Percentiles rank a stretch among this genome's conserved stretches.
Evolutionary conservation across 1,140 invertebrate genomes (phyloP).

Genomic region (Drosophila dunni): DNA sequence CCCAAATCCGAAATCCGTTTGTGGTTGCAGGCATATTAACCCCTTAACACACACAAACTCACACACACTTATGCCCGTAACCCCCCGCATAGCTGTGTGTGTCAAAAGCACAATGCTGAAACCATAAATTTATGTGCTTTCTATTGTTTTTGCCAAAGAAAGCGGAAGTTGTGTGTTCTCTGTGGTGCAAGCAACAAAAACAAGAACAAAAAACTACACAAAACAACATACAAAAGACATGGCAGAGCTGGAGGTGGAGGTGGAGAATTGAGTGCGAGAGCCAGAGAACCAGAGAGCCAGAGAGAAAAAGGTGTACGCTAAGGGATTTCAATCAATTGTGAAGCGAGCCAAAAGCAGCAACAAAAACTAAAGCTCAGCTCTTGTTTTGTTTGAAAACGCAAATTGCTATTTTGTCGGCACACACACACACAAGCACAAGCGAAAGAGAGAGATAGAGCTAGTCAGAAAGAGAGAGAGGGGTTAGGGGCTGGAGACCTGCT

Average conservation of each 20-base stretch:
- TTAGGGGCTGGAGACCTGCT: constrained; percentile 14
- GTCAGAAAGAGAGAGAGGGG: neutral
- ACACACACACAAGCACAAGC: constrained; percentile 36
- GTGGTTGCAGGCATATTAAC: constrained; percentile 81
- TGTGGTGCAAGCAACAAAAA: constrained; percentile 52
- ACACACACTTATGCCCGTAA: neutral
- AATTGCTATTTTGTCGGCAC: constrained; percentile 79
- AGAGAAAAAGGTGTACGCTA: constrained; percentile 74
- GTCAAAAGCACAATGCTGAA: constrained; percentile 83
- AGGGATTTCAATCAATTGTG: constrained; percentile 82
- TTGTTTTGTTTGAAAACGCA: constrained; percentile 73
- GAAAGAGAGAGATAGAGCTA: neutral
- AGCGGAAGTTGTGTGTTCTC: constrained; percentile 70
- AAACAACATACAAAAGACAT: constrained; percentile 38
- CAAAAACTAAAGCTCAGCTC: constrained; percentile 76
- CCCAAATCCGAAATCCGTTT: constrained; percentile 75
- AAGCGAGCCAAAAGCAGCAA: constrained; percentile 61
- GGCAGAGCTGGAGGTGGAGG: constrained; percentile 3
- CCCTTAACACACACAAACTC: constrained; percentile 60
- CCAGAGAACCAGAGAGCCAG: neutral
- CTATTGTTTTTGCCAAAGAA: constrained; percentile 83
- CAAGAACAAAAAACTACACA: constrained; percentile 26
- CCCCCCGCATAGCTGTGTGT: constrained; percentile 59
- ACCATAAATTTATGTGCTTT: constrained; percentile 83
- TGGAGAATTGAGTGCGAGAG: neutral